Percentiles rank a stretch among this genome's conserved stretches.
Evolutionary conservation across 2,888 invertebrate species (phyloP).

Genomic region (Dicyrtomina minuta): DNA sequence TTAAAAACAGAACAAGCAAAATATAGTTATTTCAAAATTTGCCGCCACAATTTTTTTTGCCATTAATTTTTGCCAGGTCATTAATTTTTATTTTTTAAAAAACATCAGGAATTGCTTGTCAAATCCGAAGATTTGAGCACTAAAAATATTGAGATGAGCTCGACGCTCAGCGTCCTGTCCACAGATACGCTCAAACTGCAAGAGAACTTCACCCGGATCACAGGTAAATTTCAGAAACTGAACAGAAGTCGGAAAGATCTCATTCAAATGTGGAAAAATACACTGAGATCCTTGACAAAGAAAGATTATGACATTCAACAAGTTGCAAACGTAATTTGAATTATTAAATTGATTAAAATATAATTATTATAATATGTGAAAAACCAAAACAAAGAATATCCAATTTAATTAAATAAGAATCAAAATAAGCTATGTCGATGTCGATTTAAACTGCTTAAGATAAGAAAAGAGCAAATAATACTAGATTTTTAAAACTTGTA

Average conservation of each 20-base stretch:
- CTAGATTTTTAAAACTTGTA: too few species aligned
- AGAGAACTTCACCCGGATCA: background rate
- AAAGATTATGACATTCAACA: conserved; percentile 2
- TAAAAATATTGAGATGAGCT: background rate
- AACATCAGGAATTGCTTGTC: background rate
- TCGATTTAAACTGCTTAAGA: background rate
- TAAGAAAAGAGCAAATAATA: too few species aligned
- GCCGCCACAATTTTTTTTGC: background rate
- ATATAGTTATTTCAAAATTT: too few species aligned
- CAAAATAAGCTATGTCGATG: background rate
- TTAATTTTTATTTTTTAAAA: background rate
- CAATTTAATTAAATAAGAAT: background rate
- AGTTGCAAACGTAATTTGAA: conserved; percentile 8
- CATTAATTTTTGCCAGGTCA: background rate
- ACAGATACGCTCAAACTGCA: conserved; percentile 1
- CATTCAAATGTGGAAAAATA: conserved; percentile 1
- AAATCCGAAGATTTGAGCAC: background rate
- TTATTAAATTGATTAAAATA: background rate
- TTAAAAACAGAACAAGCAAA: too few species aligned
- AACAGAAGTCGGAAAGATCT: conserved; percentile 11
- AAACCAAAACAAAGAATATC: background rate
- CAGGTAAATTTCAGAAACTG: background rate
- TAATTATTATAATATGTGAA: background rate
- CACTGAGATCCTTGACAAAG: background rate
- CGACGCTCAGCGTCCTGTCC: background rate